Evolutionary conservation across 2,113 vertebrate species (phyloP), one percentile per base, ranked within the genome.

Genomic region (Dromiciops gliroides): DNA sequence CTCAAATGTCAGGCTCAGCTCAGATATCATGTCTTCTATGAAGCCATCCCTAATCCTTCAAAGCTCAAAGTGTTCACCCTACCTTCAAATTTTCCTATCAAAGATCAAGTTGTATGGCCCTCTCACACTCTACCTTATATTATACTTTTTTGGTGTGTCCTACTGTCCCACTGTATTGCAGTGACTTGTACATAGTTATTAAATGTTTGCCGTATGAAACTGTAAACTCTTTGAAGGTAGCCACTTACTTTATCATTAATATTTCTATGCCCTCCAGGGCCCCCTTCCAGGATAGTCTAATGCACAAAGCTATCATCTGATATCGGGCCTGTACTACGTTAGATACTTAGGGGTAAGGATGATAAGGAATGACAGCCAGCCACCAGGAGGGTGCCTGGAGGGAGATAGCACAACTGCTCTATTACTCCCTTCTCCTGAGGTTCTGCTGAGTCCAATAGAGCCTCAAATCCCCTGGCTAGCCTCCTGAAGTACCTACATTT

Each of bases 381-480:
- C 75, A 95, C 50, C 0, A 25, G 93, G 48, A 51, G 53, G 56
- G 12, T 3, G 28, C 56, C 56, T 60, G 44, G 90, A 37, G 47
- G 48, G 28, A 94, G 22, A 92, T 8, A 23, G 28, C 24, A 22
- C 12, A 48, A 28, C 5, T 67, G 89, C 60, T 24, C 89, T 93
- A 95, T 92, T 93, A 60, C 26, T 92, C 93, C 92, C 60, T 48
- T 48, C 25, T 51, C 48, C 14, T n/a, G 48, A 50, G 53, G 92
- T 75, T 91, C 95, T 92, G 91, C 92, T 91, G 52, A 90, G 83
- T 96, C 93, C 92, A 94, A 60, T 8, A 92, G 95, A 96, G 51
- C 90, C 90, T 52, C 56, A n/a, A 88, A 53, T 94, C 90, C 31
- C 48, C 91, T 53, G 44, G 48, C 92, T 75, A 53, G 89, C 53